phyloP scores from a whole-genome alignment of 2,888 invertebrate species.

The Aplocera efformata region DNA sequence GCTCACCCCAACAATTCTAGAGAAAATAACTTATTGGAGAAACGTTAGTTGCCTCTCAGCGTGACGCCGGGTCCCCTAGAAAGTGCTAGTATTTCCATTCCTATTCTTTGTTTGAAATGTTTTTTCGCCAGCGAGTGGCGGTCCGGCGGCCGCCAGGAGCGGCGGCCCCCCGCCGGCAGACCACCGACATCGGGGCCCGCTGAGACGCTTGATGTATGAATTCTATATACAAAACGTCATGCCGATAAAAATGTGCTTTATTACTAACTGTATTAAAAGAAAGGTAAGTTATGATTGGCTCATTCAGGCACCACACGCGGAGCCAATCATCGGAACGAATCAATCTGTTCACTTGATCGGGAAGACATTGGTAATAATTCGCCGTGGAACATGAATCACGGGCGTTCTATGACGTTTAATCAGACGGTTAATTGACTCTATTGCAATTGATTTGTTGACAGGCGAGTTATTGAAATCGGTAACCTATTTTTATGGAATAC shows the following conservation, averaged over 20 bases:
- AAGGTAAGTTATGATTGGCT: constrained; percentile 17
- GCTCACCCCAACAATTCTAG: no score
- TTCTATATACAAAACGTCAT: constrained; percentile 16
- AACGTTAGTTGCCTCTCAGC: constrained; percentile 10
- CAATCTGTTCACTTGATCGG: constrained; percentile 31
- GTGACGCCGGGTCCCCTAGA: constrained; percentile 1
- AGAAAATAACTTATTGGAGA: neutral
- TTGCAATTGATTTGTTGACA: no score
- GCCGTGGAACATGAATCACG: constrained; percentile 8
- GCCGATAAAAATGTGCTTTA: constrained; percentile 19
- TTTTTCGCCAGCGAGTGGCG: constrained; percentile 24
- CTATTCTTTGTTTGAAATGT: constrained; percentile 15
- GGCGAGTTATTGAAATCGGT: no score
- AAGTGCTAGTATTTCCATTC: neutral
- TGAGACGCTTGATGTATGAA: constrained; percentile 28
- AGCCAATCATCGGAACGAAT: constrained; percentile 34
- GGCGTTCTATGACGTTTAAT: constrained; percentile 2
- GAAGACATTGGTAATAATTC: constrained; percentile 29
- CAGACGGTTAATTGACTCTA: neutral
- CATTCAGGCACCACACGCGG: constrained; percentile 24
- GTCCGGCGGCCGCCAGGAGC: constrained; percentile 24
- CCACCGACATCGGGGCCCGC: constrained; percentile 45
- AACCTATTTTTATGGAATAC: no score
- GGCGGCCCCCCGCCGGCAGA: constrained; percentile 37
- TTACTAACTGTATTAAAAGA: constrained; percentile 1